Percentiles rank a stretch among this genome's conserved stretches.
Evolutionary conservation across 2,113 vertebrate genomes (phyloP).

Genomic region (Nasalis larvatus): DNA sequence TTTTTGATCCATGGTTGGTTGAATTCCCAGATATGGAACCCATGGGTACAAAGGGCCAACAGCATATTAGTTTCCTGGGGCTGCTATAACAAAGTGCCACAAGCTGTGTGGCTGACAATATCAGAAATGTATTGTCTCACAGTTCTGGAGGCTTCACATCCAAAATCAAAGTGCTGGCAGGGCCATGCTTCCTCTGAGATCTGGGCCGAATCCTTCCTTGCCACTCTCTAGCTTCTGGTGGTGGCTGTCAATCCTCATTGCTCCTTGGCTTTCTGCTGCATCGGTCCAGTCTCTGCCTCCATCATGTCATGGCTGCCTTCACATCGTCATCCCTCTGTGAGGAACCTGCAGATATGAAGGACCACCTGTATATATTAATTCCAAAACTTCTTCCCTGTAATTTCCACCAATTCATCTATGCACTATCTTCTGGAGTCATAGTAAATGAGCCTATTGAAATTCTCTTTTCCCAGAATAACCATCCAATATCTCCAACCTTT

Average conservation of each 20-base stretch:
- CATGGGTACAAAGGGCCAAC: not conserved
- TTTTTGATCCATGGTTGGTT: not conserved
- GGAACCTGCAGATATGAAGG: not conserved
- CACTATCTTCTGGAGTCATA: not conserved
- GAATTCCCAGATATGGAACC: not conserved
- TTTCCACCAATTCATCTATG: not conserved
- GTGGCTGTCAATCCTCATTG: not conserved
- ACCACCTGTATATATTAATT: not conserved
- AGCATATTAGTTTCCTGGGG: not conserved
- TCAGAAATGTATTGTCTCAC: not conserved
- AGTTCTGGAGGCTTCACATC: not conserved
- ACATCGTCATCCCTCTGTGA: not conserved
- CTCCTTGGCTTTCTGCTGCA: not conserved
- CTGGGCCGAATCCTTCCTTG: not conserved
- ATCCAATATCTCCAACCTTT: not conserved
- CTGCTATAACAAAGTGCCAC: not conserved
- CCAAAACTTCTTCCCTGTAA: not conserved
- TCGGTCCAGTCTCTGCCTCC: not conserved
- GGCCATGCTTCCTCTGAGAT: not conserved
- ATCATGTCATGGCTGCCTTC: not conserved
- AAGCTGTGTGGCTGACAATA: not conserved
- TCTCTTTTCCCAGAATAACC: not conserved
- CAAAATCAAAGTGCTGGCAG: not conserved
- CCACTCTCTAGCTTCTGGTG: not conserved
- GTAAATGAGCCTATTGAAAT: not conserved